Evolutionary conservation across 2,888 invertebrate species (phyloP), one percentile per base, ranked within the genome.

Genomic region (Mesochorus sp.): DNA sequence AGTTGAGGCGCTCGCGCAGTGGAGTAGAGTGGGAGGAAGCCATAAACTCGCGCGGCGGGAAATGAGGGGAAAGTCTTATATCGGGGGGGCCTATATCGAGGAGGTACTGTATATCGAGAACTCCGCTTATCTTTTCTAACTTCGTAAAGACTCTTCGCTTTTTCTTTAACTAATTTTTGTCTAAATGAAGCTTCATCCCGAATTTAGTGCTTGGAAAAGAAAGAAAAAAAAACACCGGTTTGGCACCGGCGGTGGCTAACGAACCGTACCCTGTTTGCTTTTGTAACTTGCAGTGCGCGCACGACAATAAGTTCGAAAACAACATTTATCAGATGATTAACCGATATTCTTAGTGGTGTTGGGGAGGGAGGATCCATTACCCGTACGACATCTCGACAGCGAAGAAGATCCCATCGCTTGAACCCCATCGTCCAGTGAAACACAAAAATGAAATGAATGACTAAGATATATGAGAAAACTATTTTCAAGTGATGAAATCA

Each of bases 311-410:
- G 88, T 89, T 88, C 88, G 88, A 90, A 91, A 91, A 89, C 90
- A 87, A 87, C 89, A 90, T 89, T 91, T 90, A 90, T 90, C 89
- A 91, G 90, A 90, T 90, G 91, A 91, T 90, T 91, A 91, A 90
- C 89, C 89, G 89, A 91, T 90, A 90, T 91, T 90, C 90, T 88
- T 89, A 91, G 89, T 88, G 90, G 87, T 86, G 87, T 88, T 86
- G 88, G 86, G 84, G 88, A 87, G 85, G 85, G 83, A 80, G 79
- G 80, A 82, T 82, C 87, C 80, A 87, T 88, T 81, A 85, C 83
- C 76, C 88, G 87, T 82, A 84, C 72, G 72, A 19, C 86, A 84
- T 88, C 89, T 81, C 88, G 84, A 76, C 90, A 88, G 82, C 89
- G 88, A 75, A 87, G 91, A 85, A 88, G 88, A 84, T 88, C 88